A percentile compares a stretch with the other conserved stretches of the same genome.
Conservation (phyloP, 2,797 vertebrate genomes). For the Pseudomugil tenellus region DNA sequence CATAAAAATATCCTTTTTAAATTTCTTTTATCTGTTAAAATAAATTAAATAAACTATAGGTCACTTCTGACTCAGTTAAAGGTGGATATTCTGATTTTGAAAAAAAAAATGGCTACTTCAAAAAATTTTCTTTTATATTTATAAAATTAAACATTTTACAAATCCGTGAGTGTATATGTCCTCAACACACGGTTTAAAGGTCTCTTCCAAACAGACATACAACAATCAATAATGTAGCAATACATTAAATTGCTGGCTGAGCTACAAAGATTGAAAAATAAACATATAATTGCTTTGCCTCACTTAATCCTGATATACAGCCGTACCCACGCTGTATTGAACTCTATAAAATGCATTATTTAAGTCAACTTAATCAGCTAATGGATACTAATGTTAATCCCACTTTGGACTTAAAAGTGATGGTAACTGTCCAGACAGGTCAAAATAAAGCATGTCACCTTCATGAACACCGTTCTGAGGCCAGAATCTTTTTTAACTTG, state of each 20-base stretch:
- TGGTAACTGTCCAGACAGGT: constrained; percentile 13
- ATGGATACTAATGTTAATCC: neutral
- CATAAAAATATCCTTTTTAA: neutral
- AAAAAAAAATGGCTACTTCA: too few relatives aligned
- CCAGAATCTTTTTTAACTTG: constrained; percentile 10
- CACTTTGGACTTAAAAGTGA: neutral
- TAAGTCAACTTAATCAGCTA: constrained; percentile 11
- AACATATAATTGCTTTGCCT: neutral
- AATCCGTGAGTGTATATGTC: too few relatives aligned
- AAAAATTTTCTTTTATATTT: too few relatives aligned
- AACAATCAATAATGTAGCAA: neutral
- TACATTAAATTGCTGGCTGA: neutral
- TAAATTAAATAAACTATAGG: too few relatives aligned
- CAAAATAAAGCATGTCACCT: constrained; percentile 19
- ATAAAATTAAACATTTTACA: too few relatives aligned
- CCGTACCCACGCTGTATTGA: neutral
- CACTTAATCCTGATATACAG: neutral
- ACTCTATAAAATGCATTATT: neutral
- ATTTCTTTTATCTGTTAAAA: too few relatives aligned
- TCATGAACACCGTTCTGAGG: neutral
- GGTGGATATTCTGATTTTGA: too few relatives aligned
- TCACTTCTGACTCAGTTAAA: too few relatives aligned
- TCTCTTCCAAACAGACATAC: constrained; percentile 5
- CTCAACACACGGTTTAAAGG: too few relatives aligned
- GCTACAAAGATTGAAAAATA: neutral